Evolutionary conservation across 2,888 invertebrate genomes (phyloP), one percentile per base, ranked within the genome.

Genomic region (Parthenolecanium corni): DNA sequence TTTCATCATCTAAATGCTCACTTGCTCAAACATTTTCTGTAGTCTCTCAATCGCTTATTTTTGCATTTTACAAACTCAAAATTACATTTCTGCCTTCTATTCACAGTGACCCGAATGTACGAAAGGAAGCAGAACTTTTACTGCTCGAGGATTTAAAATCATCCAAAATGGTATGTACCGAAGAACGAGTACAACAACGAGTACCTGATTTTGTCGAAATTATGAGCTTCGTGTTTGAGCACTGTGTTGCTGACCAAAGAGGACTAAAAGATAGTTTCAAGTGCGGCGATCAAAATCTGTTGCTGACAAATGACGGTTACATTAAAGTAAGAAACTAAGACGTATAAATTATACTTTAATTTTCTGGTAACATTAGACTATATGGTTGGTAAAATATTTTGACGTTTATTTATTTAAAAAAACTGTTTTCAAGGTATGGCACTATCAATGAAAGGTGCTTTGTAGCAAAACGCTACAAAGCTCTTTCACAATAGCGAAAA

Each of bases 231-330:
- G 61, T 61, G 1, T 38, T 38, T 16, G 24, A 31, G 4, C 23
- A 36, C 16, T 61, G 61, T 38, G 36, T 21, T 23, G 21, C 24
- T 16, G 49, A 21, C n/a, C 36, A 61, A 38, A 23, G 31, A 38
- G 49, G 38, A 4, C n/a, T 61, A 6, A 4, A 38, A 31, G 38
- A 25, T 9, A 61, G 38, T 4, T 61, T 61, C 24, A 16, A 1
- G 11, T 61, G 47, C 24, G 49, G 49, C 18, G 61, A 61, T 49
- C 61, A 61, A 18, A 61, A 49, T 20, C 38, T 61, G 21, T 21
- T 38, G 5, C 38, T 61, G 21, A 20, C 47, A 21, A 47, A 40
- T n/a, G 31, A 9, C 9, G 49, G 21, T 14, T 51, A 51, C 9
- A 38, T 51, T 3, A 54, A 54, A 42, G 54, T 54, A 52, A 36